Percentiles rank a stretch among this genome's conserved stretches.
Conservation (phyloP, 2,113 vertebrate species). For the Leucoraja erinaceus region DNA sequence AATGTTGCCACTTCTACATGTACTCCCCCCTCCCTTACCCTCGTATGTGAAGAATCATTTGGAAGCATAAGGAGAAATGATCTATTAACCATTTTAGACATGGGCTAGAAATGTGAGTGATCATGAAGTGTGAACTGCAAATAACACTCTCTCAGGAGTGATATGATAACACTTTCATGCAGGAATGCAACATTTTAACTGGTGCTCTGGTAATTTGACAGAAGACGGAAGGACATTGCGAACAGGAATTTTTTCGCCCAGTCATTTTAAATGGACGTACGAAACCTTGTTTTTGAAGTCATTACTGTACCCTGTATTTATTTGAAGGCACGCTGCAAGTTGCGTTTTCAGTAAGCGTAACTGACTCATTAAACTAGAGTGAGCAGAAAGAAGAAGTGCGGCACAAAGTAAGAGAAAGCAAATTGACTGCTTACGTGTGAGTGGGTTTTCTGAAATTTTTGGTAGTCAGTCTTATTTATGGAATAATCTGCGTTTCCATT, state of each 20-base stretch:
- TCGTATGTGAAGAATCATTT: not conserved
- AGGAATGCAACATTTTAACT: not conserved
- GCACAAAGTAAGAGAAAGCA: conserved; percentile 4
- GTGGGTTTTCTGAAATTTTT: not conserved
- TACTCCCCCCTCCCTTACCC: too few relatives aligned
- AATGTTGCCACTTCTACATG: too few relatives aligned
- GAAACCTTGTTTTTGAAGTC: not conserved
- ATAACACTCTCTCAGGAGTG: too few relatives aligned
- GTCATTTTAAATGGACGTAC: not conserved
- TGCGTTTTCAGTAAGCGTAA: conserved; percentile 13
- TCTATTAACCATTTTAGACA: not conserved
- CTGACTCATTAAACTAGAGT: not conserved
- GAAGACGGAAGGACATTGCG: not conserved
- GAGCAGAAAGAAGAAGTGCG: conserved; percentile 13
- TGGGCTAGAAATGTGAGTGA: not conserved
- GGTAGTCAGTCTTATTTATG: conserved; percentile 3
- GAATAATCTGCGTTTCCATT: conserved; percentile 1
- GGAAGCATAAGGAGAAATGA: not conserved
- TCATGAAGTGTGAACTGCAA: not conserved
- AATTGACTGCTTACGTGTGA: not conserved
- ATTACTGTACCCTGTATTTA: too few relatives aligned
- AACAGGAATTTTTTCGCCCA: not conserved
- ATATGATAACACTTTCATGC: not conserved
- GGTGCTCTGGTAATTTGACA: not conserved
- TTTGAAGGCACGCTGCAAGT: not conserved